Percentiles rank a stretch among this genome's conserved stretches.
Evolutionary conservation across 2,888 invertebrate genomes (phyloP).

Genomic region (Alloscopus bannaensis): DNA sequence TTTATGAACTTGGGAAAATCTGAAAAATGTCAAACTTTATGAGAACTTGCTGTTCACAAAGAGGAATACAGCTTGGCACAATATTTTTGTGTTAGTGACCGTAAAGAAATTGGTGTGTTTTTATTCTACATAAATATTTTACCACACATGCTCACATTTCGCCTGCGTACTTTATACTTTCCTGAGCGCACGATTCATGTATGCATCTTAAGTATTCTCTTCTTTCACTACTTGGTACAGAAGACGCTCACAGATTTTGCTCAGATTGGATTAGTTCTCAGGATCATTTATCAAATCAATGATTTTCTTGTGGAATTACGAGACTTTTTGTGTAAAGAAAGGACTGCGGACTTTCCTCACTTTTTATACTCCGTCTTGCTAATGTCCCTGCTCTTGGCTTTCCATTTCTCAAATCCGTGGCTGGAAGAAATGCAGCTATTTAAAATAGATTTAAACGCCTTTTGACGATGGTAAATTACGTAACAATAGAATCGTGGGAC

Average conservation of each 20-base stretch:
- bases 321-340: not conserved
- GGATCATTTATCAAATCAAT: constrained; percentile 61
- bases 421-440: not conserved
- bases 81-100: not conserved
- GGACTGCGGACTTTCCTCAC: not conserved
- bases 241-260: too few relatives aligned
- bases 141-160: too few relatives aligned
- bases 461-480: constrained; percentile 58
- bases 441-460: constrained; percentile 44
- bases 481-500: constrained; percentile 63
- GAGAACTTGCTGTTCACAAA: not conserved
- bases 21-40: not conserved
- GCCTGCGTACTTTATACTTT: too few relatives aligned
- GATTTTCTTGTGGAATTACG: constrained; percentile 41
- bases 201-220: not conserved
- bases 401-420: constrained; percentile 19
- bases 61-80: not conserved
- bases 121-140: constrained; percentile 1
- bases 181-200: too few relatives aligned
- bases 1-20: constrained; percentile 49
- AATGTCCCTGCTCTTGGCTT: not conserved
- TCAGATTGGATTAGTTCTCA: too few relatives aligned
- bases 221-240: too few relatives aligned
- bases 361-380: not conserved
- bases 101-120: not conserved